Evolutionary conservation across 2,797 vertebrate species (phyloP), one percentile per base, ranked within the genome.

Genomic region (Salmo trutta): DNA sequence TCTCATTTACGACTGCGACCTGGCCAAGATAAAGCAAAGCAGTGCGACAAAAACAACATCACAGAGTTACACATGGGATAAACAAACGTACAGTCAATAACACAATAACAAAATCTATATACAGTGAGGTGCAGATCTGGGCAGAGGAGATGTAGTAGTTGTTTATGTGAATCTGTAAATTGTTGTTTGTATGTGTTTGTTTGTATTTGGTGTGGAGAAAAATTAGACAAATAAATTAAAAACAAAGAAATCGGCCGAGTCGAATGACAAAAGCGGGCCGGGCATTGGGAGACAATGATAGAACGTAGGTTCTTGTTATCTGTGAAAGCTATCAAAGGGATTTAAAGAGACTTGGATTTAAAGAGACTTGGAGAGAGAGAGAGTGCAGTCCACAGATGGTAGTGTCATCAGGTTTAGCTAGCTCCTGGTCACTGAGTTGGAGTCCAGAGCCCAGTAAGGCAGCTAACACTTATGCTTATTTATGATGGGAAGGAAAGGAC

Each of bases 291-390:
- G 52, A 59, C 21, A 24, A 19, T 17, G 53, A 14, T 19, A 59
- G 29, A 73, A 31, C 27, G 21, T 59, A 21, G 29, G 72, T 71
- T 47, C 69, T 71, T 68, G 66, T 31, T 71, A 71, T 85, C 87
- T 86, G 87, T 70, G 71, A 88, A 88, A 86, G 79, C 73, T 71
- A 88, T 88, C 74, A 74, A 56, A 72, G 76, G 82, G 79, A 73
- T 76, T 85, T 81, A 75, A 56, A 68, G 72, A 76, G 71, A 75
- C 75, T 53, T 27, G 77, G 66, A 71, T 33, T 33, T 33, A 33
- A 33, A 33, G 31, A 33, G 31, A 33, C 31, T 33, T 33, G 4
- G 82, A 41, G 41, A 47, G 41, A 47, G 2, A 21, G n/a, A 2
- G 54, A 59, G 54, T 59, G 56, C n/a, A 74, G 71, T 83, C 69